Conservation (phyloP, 2,797 vertebrate species). For the Acropternis orthonyx region DNA sequence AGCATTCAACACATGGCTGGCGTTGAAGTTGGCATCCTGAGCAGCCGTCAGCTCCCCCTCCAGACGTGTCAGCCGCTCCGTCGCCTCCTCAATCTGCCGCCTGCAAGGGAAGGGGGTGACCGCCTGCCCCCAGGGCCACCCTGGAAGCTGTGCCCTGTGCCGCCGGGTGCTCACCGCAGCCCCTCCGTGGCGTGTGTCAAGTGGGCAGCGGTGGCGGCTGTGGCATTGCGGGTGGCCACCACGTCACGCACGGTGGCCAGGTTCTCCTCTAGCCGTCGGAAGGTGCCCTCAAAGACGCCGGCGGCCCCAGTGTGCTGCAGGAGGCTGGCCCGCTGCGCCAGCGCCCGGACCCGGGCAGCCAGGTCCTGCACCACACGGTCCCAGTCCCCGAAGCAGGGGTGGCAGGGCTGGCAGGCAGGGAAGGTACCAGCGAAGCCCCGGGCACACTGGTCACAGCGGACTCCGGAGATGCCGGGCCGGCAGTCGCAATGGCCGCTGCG, state of each 20-base stretch:
- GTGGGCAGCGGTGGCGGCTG: constrained; percentile 76
- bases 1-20: constrained; percentile 84
- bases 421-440: constrained; percentile 92
- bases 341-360: constrained; percentile 79
- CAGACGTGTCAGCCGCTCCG: constrained; percentile 85
- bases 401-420: constrained; percentile 91
- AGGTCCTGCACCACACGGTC: constrained; percentile 95
- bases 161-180: constrained; percentile 72
- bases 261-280: constrained; percentile 85
- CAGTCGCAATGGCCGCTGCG: constrained; percentile 91
- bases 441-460: constrained; percentile 95
- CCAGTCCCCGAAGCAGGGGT: constrained; percentile 97
- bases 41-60: constrained; percentile 87
- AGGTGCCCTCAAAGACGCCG: constrained; percentile 84
- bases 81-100: constrained; percentile 86
- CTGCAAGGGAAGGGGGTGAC: constrained; percentile 63
- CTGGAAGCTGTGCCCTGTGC: rapidly evolving
- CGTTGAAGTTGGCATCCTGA: constrained; percentile 91
- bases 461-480: constrained; percentile 89
- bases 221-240: constrained; percentile 86
- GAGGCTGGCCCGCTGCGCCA: constrained; percentile 82
- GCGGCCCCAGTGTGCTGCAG: constrained; percentile 89
- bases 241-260: constrained; percentile 82
- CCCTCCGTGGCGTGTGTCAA: constrained; percentile 87
- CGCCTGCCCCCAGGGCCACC: rapidly evolving